These are phyloP conservation scores for Taurulus bubalis DNA, from an alignment of 2,113 vertebrate species.

Conservation along the genomic window DNA sequence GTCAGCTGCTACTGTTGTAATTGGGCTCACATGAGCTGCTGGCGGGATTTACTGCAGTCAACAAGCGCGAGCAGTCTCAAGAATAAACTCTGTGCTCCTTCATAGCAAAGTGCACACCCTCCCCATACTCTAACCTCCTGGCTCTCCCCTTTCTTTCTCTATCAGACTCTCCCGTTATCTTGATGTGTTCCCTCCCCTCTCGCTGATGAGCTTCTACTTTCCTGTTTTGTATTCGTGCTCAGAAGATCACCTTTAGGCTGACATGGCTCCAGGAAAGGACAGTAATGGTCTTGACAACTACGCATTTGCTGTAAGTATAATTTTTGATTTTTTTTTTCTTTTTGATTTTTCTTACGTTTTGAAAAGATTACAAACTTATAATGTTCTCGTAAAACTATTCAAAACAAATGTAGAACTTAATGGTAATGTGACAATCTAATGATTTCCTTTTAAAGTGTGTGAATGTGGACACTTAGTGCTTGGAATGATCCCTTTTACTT, in stretches of 20 bases:
- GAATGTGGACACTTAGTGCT: not conserved
- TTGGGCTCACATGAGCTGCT: constrained; percentile 79
- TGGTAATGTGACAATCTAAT: not conserved
- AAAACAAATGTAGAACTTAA: not conserved
- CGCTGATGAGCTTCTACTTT: constrained; percentile 15
- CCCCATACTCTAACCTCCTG: not conserved
- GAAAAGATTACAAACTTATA: not conserved
- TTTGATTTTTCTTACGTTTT: not conserved
- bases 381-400: not conserved
- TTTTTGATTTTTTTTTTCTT: not conserved
- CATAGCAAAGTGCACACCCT: not conserved
- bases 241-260: constrained; percentile 6
- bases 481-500: not conserved
- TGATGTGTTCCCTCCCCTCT: constrained; percentile 10
- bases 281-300: constrained; percentile 76
- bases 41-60: constrained; percentile 69
- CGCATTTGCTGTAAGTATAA: constrained; percentile 81
- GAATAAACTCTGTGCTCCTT: constrained; percentile 49
- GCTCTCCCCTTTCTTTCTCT: not conserved
- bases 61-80: constrained; percentile 50
- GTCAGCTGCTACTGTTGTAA: constrained; percentile 76
- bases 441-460: not conserved
- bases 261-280: constrained; percentile 80
- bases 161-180: constrained; percentile 1
- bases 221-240: constrained; percentile 25